Percentiles rank a stretch among this genome's conserved stretches.
Conservation (phyloP, 1,140 invertebrate genomes). For the Drosophila hydei region DNA sequence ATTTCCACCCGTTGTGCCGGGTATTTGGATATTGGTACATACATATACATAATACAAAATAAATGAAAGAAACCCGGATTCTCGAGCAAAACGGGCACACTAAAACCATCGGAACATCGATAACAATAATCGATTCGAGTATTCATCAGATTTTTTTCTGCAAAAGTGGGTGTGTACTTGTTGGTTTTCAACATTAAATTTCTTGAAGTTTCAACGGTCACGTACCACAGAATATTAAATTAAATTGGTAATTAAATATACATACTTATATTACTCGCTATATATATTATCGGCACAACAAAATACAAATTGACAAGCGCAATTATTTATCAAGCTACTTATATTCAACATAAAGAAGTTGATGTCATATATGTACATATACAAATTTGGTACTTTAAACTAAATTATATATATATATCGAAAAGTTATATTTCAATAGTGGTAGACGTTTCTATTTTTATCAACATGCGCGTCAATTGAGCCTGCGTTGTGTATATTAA, state of each 20-base stretch:
- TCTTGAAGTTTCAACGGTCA: slow-evolving; percentile 12
- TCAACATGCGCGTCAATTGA: background rate
- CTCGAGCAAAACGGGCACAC: slow-evolving; percentile 5
- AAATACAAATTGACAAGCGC: background rate
- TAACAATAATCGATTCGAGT: slow-evolving; percentile 2
- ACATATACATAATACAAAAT: no score
- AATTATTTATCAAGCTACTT: no score
- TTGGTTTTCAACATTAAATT: background rate
- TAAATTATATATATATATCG: background rate
- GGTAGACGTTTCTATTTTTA: background rate
- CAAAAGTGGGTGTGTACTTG: slow-evolving; percentile 18
- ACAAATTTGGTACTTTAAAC: background rate
- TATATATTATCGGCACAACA: background rate
- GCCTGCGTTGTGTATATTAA: background rate
- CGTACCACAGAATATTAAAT: background rate
- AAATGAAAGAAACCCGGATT: no score
- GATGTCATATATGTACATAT: slow-evolving; percentile 9
- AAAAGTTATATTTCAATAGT: background rate
- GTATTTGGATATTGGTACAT: no score
- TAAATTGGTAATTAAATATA: slow-evolving; percentile 1
- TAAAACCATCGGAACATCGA: background rate
- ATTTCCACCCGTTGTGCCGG: no score
- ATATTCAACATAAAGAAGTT: no score
- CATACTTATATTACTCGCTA: background rate
- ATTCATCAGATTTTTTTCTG: slow-evolving; percentile 18